Conservation (phyloP, 1,140 invertebrate species). For the Caligus rogercresseyi region DNA sequence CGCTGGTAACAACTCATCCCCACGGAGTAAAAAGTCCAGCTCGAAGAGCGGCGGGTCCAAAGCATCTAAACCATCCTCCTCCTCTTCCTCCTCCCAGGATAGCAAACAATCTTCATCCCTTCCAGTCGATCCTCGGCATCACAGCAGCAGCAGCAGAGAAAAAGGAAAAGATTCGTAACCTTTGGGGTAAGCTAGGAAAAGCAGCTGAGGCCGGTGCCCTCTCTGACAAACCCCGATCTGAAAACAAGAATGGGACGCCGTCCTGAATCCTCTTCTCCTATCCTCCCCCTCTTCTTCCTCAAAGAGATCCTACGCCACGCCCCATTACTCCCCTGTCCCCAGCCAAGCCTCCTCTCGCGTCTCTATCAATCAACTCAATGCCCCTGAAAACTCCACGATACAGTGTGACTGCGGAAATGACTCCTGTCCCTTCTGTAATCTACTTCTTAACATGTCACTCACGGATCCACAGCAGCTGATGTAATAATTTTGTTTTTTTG, state of each 20-base stretch:
- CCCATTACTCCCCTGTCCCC: background rate
- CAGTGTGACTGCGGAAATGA: conserved; percentile 14
- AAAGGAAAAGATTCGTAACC: conserved; percentile 2
- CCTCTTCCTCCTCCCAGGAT: too few relatives aligned
- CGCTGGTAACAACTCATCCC: background rate
- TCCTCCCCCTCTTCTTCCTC: background rate
- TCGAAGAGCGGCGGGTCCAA: background rate
- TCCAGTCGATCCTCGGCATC: too few relatives aligned
- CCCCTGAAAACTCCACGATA: conserved; percentile 5
- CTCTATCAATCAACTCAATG: conserved; percentile 12
- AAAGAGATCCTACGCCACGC: background rate
- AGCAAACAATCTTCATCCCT: too few relatives aligned
- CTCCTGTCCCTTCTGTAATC: conserved; percentile 18
- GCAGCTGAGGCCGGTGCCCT: background rate
- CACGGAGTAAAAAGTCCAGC: background rate
- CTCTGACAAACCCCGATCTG: background rate
- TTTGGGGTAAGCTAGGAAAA: conserved; percentile 16
- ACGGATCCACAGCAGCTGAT: conserved; percentile 1
- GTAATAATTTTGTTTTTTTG: too few relatives aligned
- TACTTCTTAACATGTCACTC: conserved; percentile 14
- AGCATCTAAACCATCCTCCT: too few relatives aligned
- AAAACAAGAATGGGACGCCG: conserved; percentile 6
- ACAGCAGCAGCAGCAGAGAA: background rate
- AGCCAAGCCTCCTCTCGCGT: background rate
- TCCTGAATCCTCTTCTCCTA: conserved; percentile 9